Evolutionary conservation across 2,113 vertebrate genomes (phyloP).

Genomic region (Neogale vison): DNA sequence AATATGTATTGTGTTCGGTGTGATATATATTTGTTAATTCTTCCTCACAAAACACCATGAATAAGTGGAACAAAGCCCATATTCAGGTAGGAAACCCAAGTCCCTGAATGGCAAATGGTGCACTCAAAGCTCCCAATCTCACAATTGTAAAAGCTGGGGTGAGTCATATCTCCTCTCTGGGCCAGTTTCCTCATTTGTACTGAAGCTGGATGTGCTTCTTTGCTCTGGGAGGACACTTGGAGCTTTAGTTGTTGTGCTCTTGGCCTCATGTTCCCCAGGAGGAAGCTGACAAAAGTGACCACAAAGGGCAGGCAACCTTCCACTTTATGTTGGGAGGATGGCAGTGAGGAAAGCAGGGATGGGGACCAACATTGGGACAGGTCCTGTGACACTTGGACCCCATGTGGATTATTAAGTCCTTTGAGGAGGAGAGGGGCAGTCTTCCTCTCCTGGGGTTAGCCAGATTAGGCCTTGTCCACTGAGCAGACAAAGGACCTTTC

Average conservation of each 20-base stretch:
- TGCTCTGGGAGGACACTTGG: too few relatives aligned
- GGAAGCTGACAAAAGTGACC: neutral
- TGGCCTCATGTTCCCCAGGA: neutral
- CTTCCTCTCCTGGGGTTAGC: neutral
- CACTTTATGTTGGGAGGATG: neutral
- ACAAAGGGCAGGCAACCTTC: neutral
- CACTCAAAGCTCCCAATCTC: neutral
- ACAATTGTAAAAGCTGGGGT: neutral
- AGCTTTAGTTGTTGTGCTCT: neutral
- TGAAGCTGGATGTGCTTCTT: neutral
- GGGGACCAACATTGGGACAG: rapidly evolving
- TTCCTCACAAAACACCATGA: neutral
- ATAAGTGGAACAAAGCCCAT: neutral
- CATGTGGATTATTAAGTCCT: neutral
- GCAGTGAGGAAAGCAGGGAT: neutral
- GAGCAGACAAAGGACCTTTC: neutral
- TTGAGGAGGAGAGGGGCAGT: neutral
- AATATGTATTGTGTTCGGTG: neutral
- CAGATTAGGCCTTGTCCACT: neutral
- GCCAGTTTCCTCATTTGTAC: neutral
- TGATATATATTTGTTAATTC: neutral
- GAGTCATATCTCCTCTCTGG: neutral
- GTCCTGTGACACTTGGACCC: neutral
- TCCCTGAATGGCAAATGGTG: neutral
- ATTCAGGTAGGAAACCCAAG: neutral